phyloP scores from a whole-genome alignment of 2,113 vertebrate species.

The Tychaedon coryphoeus region DNA sequence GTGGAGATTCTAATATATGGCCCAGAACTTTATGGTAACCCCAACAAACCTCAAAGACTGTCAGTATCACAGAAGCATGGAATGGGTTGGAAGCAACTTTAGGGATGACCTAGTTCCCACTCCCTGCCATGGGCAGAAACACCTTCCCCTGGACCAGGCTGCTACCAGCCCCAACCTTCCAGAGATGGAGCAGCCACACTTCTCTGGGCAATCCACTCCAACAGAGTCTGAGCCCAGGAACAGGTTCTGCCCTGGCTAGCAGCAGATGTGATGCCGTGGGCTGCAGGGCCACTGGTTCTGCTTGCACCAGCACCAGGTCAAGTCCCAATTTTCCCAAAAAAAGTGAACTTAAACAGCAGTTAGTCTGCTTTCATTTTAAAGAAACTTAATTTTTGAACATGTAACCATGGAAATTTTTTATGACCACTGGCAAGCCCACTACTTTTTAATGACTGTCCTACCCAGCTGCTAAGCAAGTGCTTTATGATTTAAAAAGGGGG shows the following conservation, averaged over 20 bases:
- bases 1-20: neutral
- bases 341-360: neutral
- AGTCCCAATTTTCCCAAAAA: neutral
- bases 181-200: neutral
- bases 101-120: neutral
- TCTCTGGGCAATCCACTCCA: neutral
- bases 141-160: neutral
- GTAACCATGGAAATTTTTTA: neutral
- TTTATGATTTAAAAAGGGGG: neutral
- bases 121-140: neutral
- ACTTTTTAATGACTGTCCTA: neutral
- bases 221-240: neutral
- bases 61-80: neutral
- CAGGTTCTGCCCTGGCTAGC: neutral
- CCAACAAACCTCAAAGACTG: neutral
- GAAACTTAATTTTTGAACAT: neutral
- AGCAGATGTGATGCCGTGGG: accelerated
- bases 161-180: neutral
- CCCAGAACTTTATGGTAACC: neutral
- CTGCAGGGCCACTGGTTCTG: neutral
- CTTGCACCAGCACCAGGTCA: neutral
- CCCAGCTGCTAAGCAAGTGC: neutral
- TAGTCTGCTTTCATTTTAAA: neutral
- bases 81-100: neutral
- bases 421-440: neutral